phyloP scores from a whole-genome alignment of 1,140 invertebrate species.

The Drosophila kurseongensis region DNA sequence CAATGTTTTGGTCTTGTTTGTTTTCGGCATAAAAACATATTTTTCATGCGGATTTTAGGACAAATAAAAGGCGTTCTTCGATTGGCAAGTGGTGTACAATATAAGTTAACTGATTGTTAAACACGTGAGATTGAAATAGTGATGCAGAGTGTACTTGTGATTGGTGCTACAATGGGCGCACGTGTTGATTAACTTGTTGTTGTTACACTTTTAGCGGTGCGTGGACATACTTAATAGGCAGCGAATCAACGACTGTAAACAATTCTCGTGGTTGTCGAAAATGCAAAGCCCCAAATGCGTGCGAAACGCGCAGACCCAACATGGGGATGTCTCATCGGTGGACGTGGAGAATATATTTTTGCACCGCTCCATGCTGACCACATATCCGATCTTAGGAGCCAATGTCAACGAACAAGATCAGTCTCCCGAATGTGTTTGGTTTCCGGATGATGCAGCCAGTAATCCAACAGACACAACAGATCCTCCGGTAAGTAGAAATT shows the following conservation, averaged over 20 bases:
- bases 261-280: slow-evolving; percentile 25
- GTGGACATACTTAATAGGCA: slow-evolving; percentile 13
- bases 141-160: not conserved
- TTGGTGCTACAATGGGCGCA: not conserved
- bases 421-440: slow-evolving; percentile 31
- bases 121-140: not conserved
- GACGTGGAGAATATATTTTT: slow-evolving; percentile 67
- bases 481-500: slow-evolving; percentile 1
- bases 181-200: slow-evolving; percentile 43
- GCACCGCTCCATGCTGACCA: slow-evolving; percentile 34
- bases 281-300: slow-evolving; percentile 48
- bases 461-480: too few species aligned
- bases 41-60: slow-evolving; percentile 33
- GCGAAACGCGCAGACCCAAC: slow-evolving; percentile 64
- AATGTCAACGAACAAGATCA: slow-evolving; percentile 1
- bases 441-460: slow-evolving; percentile 1
- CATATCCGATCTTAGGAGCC: not conserved
- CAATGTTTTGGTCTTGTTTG: slow-evolving; percentile 11
- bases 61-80: slow-evolving; percentile 8
- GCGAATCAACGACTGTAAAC: slow-evolving; percentile 16
- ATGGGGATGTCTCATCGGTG: slow-evolving; percentile 41
- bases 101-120: not conserved
- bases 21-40: not conserved
- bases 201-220: slow-evolving; percentile 15
- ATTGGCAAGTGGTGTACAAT: slow-evolving; percentile 19